phyloP scores from a whole-genome alignment of 2,888 invertebrate species.

The Ichneumon xanthorius region DNA sequence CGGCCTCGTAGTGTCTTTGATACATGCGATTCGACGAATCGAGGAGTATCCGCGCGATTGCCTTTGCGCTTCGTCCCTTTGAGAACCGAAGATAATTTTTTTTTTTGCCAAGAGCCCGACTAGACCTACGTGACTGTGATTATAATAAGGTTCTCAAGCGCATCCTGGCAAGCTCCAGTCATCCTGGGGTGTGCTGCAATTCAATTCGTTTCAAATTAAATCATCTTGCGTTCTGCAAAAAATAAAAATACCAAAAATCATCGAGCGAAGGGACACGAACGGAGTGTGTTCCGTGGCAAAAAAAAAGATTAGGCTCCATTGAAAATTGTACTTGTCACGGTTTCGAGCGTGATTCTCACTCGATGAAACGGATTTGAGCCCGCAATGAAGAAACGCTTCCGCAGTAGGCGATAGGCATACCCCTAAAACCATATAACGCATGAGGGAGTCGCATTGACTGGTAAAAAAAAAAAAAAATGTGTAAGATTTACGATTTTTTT shows the following conservation, averaged over 20 bases:
- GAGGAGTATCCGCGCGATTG: constrained; percentile 10
- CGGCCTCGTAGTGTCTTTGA: background rate
- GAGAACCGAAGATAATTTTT: constrained; percentile 32
- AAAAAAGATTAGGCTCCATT: constrained; percentile 25
- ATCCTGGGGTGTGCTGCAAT: background rate
- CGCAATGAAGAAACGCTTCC: background rate
- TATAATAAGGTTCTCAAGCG: constrained; percentile 27
- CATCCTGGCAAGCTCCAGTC: background rate
- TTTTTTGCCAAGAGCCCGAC: background rate
- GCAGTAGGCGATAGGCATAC: background rate
- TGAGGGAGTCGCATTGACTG: background rate
- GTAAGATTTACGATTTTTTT: background rate
- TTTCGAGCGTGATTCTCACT: constrained; percentile 78
- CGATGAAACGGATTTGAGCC: constrained; percentile 73
- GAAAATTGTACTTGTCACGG: constrained; percentile 73
- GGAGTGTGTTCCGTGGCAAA: background rate
- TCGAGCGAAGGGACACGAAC: background rate
- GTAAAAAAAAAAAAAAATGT: background rate
- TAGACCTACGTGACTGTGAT: constrained; percentile 56
- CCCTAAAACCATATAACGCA: background rate
- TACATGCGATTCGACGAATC: constrained; percentile 5
- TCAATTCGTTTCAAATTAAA: background rate
- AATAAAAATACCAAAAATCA: background rate
- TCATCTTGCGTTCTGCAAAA: background rate
- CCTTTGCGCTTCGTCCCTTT: constrained; percentile 40